Evolutionary conservation across 1,140 invertebrate species (phyloP), one percentile per base, ranked within the genome.

Genomic region (Conus betulinus): DNA sequence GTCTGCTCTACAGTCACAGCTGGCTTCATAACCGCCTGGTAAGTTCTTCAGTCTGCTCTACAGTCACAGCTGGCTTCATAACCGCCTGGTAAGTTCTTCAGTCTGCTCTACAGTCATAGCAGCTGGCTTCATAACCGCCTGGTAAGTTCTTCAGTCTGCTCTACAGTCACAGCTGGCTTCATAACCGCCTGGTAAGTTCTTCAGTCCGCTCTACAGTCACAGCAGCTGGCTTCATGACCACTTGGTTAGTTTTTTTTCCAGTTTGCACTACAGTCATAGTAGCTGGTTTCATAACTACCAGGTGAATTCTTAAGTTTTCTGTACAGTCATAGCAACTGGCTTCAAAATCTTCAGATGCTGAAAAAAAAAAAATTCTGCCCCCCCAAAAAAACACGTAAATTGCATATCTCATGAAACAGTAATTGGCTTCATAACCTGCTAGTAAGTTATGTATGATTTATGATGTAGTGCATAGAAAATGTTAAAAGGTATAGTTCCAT

Each of bases 1-100:
- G 8, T 15, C 57, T 60, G 57, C 57, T 5, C 20, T 71, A 20
- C 23, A 11, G 20, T 23, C 20, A 23, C 67, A 71, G 17, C 27
- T 95, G 94, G 94, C 91, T 95, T 8, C 89, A 92, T 60, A 94
- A 93, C 87, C 93, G 93, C 93, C 89, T 93, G 89, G 94, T 94
- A 89, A 89, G 93, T 90, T 15, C 27, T 74, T n/a, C 39, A 39
- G 39, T 39, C 39, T 39, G 39, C 39, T 63, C 60, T 63, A 11
- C 17, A 11, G 60, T 63, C 60, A 63, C 60, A 63, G 11, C 27
- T 95, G 94, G 94, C 91, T 95, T 11, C 89, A 92, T 60, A 94
- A 93, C 87, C 93, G 93, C 93, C 90, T 93, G 89, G 94, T 94
- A 89, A 89, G 93, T 90, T 15, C 27, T 74, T n/a, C 25, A 55